A percentile compares a stretch with the other conserved stretches of the same genome.
Evolutionary conservation across 2,888 invertebrate genomes (phyloP).

Genomic region (Acanthacorydalis orientalis): DNA sequence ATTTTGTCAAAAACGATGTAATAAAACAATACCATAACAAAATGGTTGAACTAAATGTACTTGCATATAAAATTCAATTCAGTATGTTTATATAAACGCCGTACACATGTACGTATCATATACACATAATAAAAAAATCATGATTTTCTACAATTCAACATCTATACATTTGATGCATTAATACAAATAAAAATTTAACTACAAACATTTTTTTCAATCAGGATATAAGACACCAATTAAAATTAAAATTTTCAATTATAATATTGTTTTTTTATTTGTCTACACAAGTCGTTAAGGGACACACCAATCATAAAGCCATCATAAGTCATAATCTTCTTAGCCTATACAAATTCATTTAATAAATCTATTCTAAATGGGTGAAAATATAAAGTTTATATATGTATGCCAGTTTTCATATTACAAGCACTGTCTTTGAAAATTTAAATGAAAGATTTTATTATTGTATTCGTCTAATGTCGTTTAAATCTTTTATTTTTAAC

Average conservation of each 20-base stretch:
- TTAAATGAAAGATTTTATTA: too few relatives aligned
- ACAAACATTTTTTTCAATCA: neutral
- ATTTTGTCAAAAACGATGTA: too few relatives aligned
- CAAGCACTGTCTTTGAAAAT: too few relatives aligned
- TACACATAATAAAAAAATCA: too few relatives aligned
- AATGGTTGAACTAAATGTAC: too few relatives aligned
- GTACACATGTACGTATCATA: too few relatives aligned
- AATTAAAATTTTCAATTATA: constrained; percentile 16
- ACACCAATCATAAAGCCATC: constrained; percentile 4
- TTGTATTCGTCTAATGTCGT: neutral
- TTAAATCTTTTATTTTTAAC: neutral
- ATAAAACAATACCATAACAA: too few relatives aligned
- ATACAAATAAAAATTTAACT: constrained; percentile 2
- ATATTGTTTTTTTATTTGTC: constrained; percentile 8
- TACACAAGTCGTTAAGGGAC: constrained; percentile 6
- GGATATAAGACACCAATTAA: constrained; percentile 20
- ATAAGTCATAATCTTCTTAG: neutral
- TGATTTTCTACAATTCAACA: neutral
- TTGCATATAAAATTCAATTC: too few relatives aligned
- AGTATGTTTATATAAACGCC: too few relatives aligned
- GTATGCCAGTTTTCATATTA: too few relatives aligned
- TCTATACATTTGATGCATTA: constrained; percentile 4
- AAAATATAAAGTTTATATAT: neutral
- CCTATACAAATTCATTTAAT: neutral
- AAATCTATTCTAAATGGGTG: neutral